Percentiles rank a stretch among this genome's conserved stretches.
Evolutionary conservation across 2,113 vertebrate genomes (phyloP).

Genomic region (Eubucco bourcierii): DNA sequence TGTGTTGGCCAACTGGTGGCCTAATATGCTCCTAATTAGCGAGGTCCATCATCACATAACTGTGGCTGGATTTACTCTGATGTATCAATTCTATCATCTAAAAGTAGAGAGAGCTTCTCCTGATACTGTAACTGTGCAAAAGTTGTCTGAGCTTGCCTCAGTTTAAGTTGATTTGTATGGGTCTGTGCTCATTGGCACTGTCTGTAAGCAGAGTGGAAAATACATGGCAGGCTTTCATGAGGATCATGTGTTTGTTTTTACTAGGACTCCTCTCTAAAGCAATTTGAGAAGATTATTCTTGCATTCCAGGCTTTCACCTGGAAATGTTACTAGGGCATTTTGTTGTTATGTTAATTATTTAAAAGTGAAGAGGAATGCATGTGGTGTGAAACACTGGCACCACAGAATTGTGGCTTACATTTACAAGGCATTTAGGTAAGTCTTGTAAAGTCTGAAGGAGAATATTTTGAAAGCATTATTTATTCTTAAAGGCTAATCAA

Average conservation of each 20-base stretch:
- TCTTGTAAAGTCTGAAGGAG: background rate
- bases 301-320: slow-evolving; percentile 10
- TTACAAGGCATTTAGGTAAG: background rate
- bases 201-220: background rate
- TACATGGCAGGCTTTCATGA: background rate
- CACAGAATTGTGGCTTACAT: background rate
- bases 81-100: background rate
- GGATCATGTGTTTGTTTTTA: slow-evolving; percentile 12
- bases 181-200: background rate
- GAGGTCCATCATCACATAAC: background rate
- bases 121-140: background rate
- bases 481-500: background rate
- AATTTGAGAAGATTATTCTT: background rate
- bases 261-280: background rate
- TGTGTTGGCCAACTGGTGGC: slow-evolving; percentile 46
- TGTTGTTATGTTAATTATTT: background rate
- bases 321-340: background rate
- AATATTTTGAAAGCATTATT: background rate
- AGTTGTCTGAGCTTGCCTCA: background rate
- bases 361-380: background rate
- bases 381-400: background rate
- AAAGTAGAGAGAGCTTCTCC: background rate
- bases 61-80: background rate
- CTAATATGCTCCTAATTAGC: slow-evolving; percentile 55
- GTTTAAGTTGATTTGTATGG: background rate